A percentile compares a stretch with the other conserved stretches of the same genome.
Evolutionary conservation across 2,888 invertebrate genomes (phyloP).

Genomic region (Diploptera punctata): DNA sequence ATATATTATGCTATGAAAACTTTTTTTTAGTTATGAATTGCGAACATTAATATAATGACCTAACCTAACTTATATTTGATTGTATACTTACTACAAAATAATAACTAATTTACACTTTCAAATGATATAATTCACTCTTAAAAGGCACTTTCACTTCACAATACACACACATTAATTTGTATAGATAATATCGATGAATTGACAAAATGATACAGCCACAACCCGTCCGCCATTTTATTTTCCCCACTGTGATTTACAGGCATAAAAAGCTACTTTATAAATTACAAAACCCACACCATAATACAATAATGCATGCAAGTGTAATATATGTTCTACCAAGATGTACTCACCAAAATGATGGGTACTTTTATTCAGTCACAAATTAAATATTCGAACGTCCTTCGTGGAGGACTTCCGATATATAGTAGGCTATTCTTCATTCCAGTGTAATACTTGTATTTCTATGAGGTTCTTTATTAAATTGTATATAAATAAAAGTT

Average conservation of each 20-base stretch:
- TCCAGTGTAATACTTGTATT: constrained; percentile 14
- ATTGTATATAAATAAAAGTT: constrained; percentile 13
- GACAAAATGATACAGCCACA: background rate
- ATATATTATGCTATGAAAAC: too few relatives aligned
- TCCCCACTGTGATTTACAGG: background rate
- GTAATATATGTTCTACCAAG: background rate
- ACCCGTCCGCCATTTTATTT: constrained; percentile 35
- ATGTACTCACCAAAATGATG: constrained; percentile 40
- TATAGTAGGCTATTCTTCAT: constrained; percentile 28
- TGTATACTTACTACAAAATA: background rate
- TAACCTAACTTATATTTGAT: constrained; percentile 1
- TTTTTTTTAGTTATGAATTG: too few relatives aligned
- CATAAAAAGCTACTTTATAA: constrained; percentile 16
- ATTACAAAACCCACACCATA: constrained; percentile 11
- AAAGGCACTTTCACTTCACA: background rate
- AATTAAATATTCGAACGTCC: constrained; percentile 27
- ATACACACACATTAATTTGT: background rate
- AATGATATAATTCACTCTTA: background rate
- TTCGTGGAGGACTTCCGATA: constrained; percentile 22
- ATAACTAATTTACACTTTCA: background rate
- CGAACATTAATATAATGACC: too few relatives aligned
- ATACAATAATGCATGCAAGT: constrained; percentile 11
- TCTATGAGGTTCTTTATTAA: constrained; percentile 18
- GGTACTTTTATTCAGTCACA: constrained; percentile 36
- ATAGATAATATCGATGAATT: background rate